These are phyloP conservation scores for Callosobruchus maculatus DNA, from an alignment of 2,888 invertebrate genomes.

Conservation along the genomic window DNA sequence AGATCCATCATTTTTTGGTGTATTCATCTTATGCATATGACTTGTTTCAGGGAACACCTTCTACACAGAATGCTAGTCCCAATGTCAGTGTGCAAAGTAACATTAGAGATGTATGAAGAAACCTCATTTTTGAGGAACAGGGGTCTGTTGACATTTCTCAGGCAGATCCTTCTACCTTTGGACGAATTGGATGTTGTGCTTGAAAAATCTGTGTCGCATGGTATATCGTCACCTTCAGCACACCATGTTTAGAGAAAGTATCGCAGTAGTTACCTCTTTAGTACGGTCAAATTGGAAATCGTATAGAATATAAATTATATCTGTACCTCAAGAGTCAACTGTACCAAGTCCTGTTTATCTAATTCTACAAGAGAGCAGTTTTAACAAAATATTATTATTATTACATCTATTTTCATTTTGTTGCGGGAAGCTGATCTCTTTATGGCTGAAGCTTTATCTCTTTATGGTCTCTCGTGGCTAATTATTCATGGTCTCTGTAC, in stretches of 20 bases:
- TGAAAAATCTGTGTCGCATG: conserved; percentile 79
- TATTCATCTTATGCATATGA: not conserved
- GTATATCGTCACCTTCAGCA: conserved; percentile 51
- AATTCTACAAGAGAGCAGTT: too few species aligned
- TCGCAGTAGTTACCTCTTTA: not conserved
- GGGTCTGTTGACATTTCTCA: conserved; percentile 79
- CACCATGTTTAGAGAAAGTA: conserved; percentile 12
- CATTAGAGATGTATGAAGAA: conserved; percentile 93
- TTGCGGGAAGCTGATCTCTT: too few species aligned
- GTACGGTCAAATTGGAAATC: not conserved
- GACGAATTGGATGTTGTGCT: conserved; percentile 85
- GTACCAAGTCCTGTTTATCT: too few species aligned
- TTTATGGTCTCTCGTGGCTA: too few species aligned
- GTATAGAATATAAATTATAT: too few species aligned
- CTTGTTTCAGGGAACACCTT: conserved; percentile 71
- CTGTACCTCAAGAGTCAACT: too few species aligned
- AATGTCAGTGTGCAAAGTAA: conserved; percentile 85
- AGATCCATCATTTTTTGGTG: not conserved
- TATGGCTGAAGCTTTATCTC: too few species aligned
- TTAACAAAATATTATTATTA: too few species aligned
- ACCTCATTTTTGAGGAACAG: conserved; percentile 89
- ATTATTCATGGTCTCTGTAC: too few species aligned
- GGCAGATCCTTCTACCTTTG: conserved; percentile 85
- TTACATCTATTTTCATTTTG: too few species aligned
- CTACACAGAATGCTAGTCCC: conserved; percentile 89